A percentile compares a stretch with the other conserved stretches of the same genome.
Conservation (phyloP, 2,888 invertebrate species). For the Cyclophora punctaria region DNA sequence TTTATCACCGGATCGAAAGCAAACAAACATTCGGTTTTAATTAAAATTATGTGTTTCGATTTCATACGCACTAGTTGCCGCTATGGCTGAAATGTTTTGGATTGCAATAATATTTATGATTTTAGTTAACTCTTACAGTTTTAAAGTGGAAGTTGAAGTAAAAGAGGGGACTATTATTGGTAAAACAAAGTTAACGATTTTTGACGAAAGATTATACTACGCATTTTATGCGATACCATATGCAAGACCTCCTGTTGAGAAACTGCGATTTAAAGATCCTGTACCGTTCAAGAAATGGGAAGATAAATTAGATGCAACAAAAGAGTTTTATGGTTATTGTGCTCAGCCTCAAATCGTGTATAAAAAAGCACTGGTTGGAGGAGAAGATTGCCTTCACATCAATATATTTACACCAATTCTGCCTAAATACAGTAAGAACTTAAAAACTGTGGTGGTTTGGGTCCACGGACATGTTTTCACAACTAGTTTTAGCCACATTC, state of each 20-base stretch:
- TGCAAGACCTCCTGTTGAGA: constrained; percentile 46
- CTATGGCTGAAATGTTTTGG: too few relatives aligned
- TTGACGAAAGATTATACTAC: constrained; percentile 40
- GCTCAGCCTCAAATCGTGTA: constrained; percentile 75
- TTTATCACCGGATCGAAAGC: too few relatives aligned
- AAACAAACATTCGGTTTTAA: background rate
- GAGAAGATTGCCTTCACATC: constrained; percentile 79
- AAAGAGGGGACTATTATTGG: constrained; percentile 49
- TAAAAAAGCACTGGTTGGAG: constrained; percentile 32
- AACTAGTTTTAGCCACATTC: constrained; percentile 60
- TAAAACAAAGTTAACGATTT: constrained; percentile 34
- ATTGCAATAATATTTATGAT: too few relatives aligned
- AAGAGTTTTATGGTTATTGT: constrained; percentile 68
- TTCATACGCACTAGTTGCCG: too few relatives aligned
- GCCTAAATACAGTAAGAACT: constrained; percentile 23
- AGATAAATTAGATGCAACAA: constrained; percentile 73
- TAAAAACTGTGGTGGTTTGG: constrained; percentile 54
- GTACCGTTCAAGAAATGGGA: constrained; percentile 52
- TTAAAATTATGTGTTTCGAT: constrained; percentile 18
- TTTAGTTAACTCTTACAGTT: constrained; percentile 19
- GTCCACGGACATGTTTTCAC: constrained; percentile 63
- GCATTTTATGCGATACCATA: constrained; percentile 64
- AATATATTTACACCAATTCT: constrained; percentile 79
- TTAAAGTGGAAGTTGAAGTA: constrained; percentile 39
- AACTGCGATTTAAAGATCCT: constrained; percentile 57